Evolutionary conservation across 1,140 invertebrate species (phyloP), one percentile per base, ranked within the genome.

Genomic region (Semibalanus balanoides): DNA sequence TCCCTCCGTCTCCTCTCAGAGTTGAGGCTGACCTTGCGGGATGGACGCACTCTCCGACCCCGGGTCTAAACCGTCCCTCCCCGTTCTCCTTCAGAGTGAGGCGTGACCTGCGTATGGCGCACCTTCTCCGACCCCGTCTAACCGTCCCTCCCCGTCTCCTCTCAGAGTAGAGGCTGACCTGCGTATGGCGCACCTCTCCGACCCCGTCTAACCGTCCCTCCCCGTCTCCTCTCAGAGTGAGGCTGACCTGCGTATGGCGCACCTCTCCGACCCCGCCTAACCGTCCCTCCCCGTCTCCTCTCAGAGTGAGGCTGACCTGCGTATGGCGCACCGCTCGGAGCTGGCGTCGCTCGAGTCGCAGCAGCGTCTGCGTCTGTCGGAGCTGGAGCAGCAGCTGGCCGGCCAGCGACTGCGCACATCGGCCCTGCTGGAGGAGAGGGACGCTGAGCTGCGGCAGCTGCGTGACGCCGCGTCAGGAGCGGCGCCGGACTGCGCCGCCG

Each of bases 391-490:
- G 27, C 82, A 85, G 75, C 78, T 84, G 30, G 83, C 82, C 75
- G 83, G 83, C 78, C 85, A 85, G 71, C 75, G 85, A 30, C 83
- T 85, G 31, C 81, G 85, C 75, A 85, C 85, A 22, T 80, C 85
- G 14, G 79, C 82, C 0, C 76, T 86, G 70, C 76, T 86, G 29
- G 82, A 83, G 35, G 85, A 86, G 76, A 85, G 85, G 78, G 85
- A 85, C 51, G 25, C n/a, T 76, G 64, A 70, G 74, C 25, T 29
- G 72, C 43, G 25, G 25, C 29, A 35, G 43, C 31, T 76, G 28
- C 70, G 75, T 14, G 75, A 76, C 3, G 35, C 30, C 31, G 7
- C 7, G 9, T 11, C 30, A 0, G 43, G 29, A 3, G 29, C 30
- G 30, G 73, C 14, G 30, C 70, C 51, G 14, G 51, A 64, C 51